These are phyloP conservation scores for Lysiphlebus fabarum DNA, from an alignment of 1,140 invertebrate species.

Conservation along the genomic window DNA sequence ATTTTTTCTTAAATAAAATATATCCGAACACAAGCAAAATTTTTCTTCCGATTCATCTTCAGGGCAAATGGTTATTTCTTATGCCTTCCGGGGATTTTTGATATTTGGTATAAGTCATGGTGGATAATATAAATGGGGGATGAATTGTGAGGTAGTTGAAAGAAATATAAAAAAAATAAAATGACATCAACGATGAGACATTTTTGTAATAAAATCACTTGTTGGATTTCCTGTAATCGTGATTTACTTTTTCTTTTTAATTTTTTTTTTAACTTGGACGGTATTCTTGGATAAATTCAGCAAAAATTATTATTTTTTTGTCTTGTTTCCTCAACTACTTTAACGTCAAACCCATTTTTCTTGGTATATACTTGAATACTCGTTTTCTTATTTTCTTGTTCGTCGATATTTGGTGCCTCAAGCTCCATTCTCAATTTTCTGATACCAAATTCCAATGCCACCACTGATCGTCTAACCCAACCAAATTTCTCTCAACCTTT, in stretches of 20 bases:
- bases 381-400: no score
- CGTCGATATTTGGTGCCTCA: no score
- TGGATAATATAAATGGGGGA: not conserved
- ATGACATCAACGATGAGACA: constrained; percentile 17
- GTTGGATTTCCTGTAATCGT: constrained; percentile 38
- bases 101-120: constrained; percentile 5
- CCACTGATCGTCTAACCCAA: no score
- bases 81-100: not conserved
- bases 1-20: no score
- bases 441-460: not conserved
- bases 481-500: not conserved
- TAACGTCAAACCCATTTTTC: no score
- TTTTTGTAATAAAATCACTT: constrained; percentile 43
- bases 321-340: no score
- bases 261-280: not conserved
- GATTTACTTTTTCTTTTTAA: constrained; percentile 23
- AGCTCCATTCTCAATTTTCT: constrained; percentile 21
- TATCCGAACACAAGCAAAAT: no score
- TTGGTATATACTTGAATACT: no score
- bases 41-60: not conserved
- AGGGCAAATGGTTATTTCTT: not conserved
- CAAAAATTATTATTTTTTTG: constrained; percentile 5
- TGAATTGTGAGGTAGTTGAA: not conserved
- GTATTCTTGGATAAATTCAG: constrained; percentile 16
- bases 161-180: constrained; percentile 6